Evolutionary conservation across 2,888 invertebrate species (phyloP).

Genomic region (Bugula neritina): DNA sequence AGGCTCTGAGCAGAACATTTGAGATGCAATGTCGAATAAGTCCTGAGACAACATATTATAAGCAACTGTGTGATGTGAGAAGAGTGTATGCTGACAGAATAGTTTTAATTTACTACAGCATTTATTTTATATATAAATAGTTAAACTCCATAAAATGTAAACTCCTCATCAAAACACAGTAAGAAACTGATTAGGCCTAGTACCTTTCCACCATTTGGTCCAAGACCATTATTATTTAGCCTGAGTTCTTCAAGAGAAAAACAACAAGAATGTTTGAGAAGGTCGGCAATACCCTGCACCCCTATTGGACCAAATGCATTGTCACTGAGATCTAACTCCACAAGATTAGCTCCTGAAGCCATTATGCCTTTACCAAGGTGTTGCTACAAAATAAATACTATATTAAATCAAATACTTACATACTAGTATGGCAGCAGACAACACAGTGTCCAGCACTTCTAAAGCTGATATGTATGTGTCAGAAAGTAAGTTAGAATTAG

Average conservation of each 20-base stretch:
- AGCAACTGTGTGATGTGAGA: no score
- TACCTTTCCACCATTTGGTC: slow-evolving; percentile 75
- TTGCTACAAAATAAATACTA: slow-evolving; percentile 55
- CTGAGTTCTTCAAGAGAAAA: slow-evolving; percentile 73
- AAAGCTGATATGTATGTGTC: no score
- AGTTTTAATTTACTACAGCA: no score
- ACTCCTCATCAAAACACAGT: no score
- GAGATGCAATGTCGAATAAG: no score
- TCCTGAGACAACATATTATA: no score
- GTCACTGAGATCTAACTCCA: slow-evolving; percentile 85
- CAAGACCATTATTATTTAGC: slow-evolving; percentile 91
- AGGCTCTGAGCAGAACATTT: no score
- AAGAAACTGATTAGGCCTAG: no score
- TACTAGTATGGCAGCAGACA: not conserved
- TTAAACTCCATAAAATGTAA: no score
- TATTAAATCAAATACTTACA: not conserved
- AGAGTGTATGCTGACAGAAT: no score
- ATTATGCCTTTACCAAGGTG: slow-evolving; percentile 75
- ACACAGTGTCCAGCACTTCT: not conserved
- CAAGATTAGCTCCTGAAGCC: slow-evolving; percentile 69
- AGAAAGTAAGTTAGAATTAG: no score
- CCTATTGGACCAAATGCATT: slow-evolving; percentile 78
- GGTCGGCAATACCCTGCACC: slow-evolving; percentile 74
- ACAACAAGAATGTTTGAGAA: slow-evolving; percentile 77
- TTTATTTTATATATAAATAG: no score